A percentile compares a stretch with the other conserved stretches of the same genome.
These are phyloP conservation scores for Leptinotarsa rubiginosa DNA, from an alignment of 2,888 invertebrate genomes.

Conservation along the genomic window DNA sequence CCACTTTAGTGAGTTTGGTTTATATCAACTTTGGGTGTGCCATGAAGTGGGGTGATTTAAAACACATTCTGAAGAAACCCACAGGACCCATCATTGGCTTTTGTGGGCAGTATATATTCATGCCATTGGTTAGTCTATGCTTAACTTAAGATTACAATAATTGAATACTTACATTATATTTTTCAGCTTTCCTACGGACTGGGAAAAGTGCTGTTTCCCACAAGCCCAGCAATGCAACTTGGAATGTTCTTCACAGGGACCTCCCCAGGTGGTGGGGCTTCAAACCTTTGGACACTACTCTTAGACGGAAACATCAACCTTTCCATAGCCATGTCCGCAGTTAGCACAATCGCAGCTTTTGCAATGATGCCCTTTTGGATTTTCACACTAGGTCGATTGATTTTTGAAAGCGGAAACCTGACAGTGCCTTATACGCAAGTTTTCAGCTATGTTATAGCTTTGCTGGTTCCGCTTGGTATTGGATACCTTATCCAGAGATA, in stretches of 20 bases:
- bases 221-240: slow-evolving; percentile 76
- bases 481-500: slow-evolving; percentile 76
- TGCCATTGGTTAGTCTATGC: slow-evolving; percentile 77
- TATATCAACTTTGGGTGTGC: slow-evolving; percentile 93
- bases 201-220: slow-evolving; percentile 78
- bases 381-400: slow-evolving; percentile 82
- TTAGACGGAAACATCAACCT: slow-evolving; percentile 92
- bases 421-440: slow-evolving; percentile 84
- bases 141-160: background rate
- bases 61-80: slow-evolving; percentile 75
- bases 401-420: slow-evolving; percentile 79
- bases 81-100: slow-evolving; percentile 84
- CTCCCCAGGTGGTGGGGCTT: slow-evolving; percentile 91
- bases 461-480: slow-evolving; percentile 81
- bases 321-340: slow-evolving; percentile 94
- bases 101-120: slow-evolving; percentile 80
- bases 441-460: slow-evolving; percentile 76
- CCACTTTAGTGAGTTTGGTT: slow-evolving; percentile 79
- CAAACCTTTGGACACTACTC: slow-evolving; percentile 94
- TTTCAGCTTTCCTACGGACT: slow-evolving; percentile 77
- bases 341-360: slow-evolving; percentile 84
- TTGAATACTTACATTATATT: background rate
- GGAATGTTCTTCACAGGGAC: slow-evolving; percentile 91
- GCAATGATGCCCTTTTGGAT: slow-evolving; percentile 92
- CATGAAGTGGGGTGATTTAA: slow-evolving; percentile 79